Evolutionary conservation across 2,797 vertebrate genomes (phyloP).

Genomic region (Phrynocephalus forsythii): DNA sequence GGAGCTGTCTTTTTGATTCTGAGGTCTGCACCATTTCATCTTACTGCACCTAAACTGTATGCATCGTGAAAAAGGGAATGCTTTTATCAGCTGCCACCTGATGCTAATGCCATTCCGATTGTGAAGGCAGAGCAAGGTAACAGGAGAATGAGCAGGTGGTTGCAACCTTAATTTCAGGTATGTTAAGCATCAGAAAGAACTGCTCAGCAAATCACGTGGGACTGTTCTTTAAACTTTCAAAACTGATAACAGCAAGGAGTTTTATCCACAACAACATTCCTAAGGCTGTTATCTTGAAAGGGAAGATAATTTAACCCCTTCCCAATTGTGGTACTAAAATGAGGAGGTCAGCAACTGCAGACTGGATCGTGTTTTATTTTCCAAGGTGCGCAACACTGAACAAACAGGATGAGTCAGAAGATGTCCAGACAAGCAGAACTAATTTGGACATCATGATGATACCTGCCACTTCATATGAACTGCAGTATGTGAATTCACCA

Average conservation of each 20-base stretch:
- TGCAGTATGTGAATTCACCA: not conserved
- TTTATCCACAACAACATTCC: not conserved
- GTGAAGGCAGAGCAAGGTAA: too few relatives aligned
- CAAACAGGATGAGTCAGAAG: not conserved
- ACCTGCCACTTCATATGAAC: not conserved
- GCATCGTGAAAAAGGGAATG: too few relatives aligned
- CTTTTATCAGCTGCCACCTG: too few relatives aligned
- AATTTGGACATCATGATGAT: not conserved
- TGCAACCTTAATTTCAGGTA: not conserved
- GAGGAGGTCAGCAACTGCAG: not conserved
- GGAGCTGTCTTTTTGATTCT: not conserved
- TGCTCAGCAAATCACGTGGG: not conserved
- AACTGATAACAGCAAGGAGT: not conserved
- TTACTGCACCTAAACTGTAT: too few relatives aligned
- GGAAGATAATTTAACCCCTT: not conserved
- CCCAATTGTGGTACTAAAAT: not conserved
- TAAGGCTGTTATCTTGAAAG: not conserved
- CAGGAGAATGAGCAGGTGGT: not conserved
- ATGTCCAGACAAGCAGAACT: not conserved
- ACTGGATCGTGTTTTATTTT: not conserved
- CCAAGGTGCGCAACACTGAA: not conserved
- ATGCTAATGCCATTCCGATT: too few relatives aligned
- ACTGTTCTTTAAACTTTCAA: conserved; percentile 5
- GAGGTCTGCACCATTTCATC: too few relatives aligned
- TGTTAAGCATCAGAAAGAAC: not conserved